These are phyloP conservation scores for Hypomecis punctinalis DNA, from an alignment of 2,888 invertebrate species.

Conservation along the genomic window DNA sequence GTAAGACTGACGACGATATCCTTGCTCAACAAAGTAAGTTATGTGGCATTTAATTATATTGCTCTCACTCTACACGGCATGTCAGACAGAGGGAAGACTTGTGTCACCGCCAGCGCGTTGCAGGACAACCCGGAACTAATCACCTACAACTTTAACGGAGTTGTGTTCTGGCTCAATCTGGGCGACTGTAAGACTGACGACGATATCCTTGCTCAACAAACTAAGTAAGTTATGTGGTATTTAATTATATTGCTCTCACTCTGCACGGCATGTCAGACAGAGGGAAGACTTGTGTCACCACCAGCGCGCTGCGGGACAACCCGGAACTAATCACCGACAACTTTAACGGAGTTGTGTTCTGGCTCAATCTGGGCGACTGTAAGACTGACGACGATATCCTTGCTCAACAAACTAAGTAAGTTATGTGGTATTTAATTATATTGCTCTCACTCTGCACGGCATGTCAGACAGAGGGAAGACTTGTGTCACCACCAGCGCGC, in stretches of 20 bases:
- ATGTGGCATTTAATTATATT: no score
- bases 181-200: constrained; percentile 80
- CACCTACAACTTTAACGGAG: constrained; percentile 80
- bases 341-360: constrained; percentile 85
- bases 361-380: constrained; percentile 83
- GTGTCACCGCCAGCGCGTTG: constrained; percentile 86
- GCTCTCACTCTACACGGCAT: constrained; percentile 89
- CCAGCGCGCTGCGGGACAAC: constrained; percentile 84
- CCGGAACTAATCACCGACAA: constrained; percentile 75
- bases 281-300: constrained; percentile 89
- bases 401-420: constrained; percentile 76
- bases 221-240: constrained; percentile 69
- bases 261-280: constrained; percentile 90
- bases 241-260: no score
- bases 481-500: constrained; percentile 85
- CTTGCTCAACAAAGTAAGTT: constrained; percentile 76
- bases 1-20: constrained; percentile 78
- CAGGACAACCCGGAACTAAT: constrained; percentile 79
- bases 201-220: constrained; percentile 75
- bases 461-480: constrained; percentile 92
- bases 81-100: constrained; percentile 91
- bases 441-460: constrained; percentile 88
- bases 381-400: constrained; percentile 78
- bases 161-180: constrained; percentile 85
- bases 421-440: constrained; percentile 20